Evolutionary conservation across 2,888 invertebrate species (phyloP), one percentile per base, ranked within the genome.

Genomic region (Pandemis cinnamomeana): DNA sequence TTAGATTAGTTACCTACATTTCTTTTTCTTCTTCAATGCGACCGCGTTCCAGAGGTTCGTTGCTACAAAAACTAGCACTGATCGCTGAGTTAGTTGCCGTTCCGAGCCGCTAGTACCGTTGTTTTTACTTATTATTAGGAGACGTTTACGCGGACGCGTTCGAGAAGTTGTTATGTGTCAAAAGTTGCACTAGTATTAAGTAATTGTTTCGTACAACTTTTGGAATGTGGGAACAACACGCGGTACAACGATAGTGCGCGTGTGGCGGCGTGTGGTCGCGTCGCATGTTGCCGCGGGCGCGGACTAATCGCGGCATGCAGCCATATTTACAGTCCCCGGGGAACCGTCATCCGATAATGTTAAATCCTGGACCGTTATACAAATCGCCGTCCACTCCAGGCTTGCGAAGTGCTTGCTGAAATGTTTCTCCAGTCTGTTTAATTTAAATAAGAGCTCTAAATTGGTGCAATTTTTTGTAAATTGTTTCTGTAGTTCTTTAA

Each of bases 291-390:
- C 87, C 84, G 78, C 84, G 77, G 86, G 87, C 84, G 79, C 68
- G 72, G 79, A 87, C 89, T 90, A 90, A 90, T 90, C 90, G 88
- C 80, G 79, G 78, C 82, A 80, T 80, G 82, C 82, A 80, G 81
- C 84, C 84, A 87, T 90, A 90, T 91, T 90, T 91, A 91, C 89
- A 78, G 87, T 86, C 91, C 88, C 86, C 77, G 69, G 90, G 87
- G 91, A 84, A 74, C 82, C 79, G 86, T 86, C 87, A 88, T 86
- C 87, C 83, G 89, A 90, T 89, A 89, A 87, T 87, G 82, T 85
- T 82, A 82, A 83, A 82, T 85, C 84, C 83, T 78, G 81, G 75
- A 72, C 78, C 77, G 80, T 76, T 82, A 79, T 81, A 86, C 86
- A 85, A 87, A 86, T 83, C 77, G 78, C 78, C 79, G 80, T 78